A percentile compares a stretch with the other conserved stretches of the same genome.
Conservation (phyloP, 2,797 vertebrate genomes). For the Trematomus bernacchii region DNA sequence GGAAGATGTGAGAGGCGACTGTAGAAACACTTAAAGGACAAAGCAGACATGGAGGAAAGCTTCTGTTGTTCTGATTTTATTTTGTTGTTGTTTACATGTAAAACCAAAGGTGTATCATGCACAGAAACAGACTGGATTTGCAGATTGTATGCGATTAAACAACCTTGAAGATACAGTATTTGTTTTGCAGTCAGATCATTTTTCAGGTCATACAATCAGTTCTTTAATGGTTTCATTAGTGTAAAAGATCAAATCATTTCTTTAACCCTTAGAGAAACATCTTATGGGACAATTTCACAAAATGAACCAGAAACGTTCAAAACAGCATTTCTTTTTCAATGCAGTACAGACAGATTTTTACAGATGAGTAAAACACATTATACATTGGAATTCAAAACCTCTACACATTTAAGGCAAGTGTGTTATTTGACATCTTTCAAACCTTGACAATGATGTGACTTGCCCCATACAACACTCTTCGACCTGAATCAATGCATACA, state of each 20-base stretch:
- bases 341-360: not conserved
- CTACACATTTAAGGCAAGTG: too few relatives aligned
- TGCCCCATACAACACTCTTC: too few relatives aligned
- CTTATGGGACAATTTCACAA: too few relatives aligned
- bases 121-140: not conserved
- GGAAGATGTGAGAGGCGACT: not conserved
- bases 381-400: constrained; percentile 15
- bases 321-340: not conserved
- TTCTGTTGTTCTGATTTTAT: constrained; percentile 53
- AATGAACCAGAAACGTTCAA: too few relatives aligned
- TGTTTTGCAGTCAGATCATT: not conserved
- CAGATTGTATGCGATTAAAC: not conserved
- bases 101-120: not conserved
- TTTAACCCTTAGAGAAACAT: too few relatives aligned
- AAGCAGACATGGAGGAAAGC: constrained; percentile 40
- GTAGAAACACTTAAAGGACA: constrained; percentile 32
- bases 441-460: not conserved
- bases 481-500: constrained; percentile 5
- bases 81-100: constrained; percentile 15
- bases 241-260: too few relatives aligned
- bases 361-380: not conserved
- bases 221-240: too few relatives aligned
- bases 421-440: not conserved
- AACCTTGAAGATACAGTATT: not conserved
- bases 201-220: too few relatives aligned